Conservation (phyloP, 2,888 invertebrate species). For the Pandemis heparana region DNA sequence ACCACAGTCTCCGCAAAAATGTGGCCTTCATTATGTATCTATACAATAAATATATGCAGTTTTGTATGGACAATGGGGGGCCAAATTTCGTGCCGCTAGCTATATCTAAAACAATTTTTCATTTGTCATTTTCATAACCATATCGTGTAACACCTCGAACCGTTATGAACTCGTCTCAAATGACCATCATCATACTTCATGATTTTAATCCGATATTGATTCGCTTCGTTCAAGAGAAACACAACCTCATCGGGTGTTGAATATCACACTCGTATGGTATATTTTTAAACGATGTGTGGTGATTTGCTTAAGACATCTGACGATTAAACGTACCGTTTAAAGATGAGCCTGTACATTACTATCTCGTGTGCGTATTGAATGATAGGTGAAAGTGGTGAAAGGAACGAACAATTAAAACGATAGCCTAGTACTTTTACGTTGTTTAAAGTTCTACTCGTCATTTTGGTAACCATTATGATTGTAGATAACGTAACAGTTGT, state of each 20-base stretch:
- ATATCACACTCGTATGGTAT: neutral
- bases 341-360: conserved; percentile 23
- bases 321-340: neutral
- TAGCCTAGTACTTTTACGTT: neutral
- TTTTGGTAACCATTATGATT: neutral
- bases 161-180: neutral
- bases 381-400: conserved; percentile 38
- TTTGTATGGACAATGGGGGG: too few species aligned
- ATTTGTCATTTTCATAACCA: too few species aligned
- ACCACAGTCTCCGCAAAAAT: too few species aligned
- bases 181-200: neutral
- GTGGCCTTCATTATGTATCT: too few species aligned
- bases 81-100: too few species aligned
- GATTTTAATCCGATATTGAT: conserved; percentile 2
- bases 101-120: neutral
- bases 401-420: conserved; percentile 31
- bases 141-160: neutral
- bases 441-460: neutral
- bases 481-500: conserved; percentile 1
- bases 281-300: neutral
- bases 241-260: neutral
- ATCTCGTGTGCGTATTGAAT: conserved; percentile 19
- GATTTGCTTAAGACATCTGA: conserved; percentile 5
- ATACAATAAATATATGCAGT: too few species aligned
- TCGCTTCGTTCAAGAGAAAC: neutral